Percentiles rank a stretch among this genome's conserved stretches.
These are phyloP conservation scores for Choloepus hoffmanni DNA, from an alignment of 2,113 vertebrate genomes.

Conservation along the genomic window DNA sequence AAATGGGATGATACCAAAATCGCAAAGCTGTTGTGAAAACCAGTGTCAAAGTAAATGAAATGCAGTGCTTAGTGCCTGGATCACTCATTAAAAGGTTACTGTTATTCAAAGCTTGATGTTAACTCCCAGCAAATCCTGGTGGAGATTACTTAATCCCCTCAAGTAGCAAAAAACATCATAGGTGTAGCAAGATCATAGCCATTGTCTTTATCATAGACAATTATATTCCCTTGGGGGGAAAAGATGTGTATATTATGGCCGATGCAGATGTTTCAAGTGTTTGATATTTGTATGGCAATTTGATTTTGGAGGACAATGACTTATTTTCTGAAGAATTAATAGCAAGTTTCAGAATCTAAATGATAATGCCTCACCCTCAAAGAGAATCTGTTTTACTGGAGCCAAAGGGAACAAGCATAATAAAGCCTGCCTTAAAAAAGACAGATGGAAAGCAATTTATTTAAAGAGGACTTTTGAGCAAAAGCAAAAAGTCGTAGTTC, in stretches of 20 bases:
- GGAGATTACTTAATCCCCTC: neutral
- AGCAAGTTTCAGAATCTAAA: conserved; percentile 73
- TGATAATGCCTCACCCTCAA: conserved; percentile 55
- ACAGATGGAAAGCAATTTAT: conserved; percentile 74
- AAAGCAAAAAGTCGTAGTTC: conserved; percentile 44
- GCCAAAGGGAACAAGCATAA: conserved; percentile 65
- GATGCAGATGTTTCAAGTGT: conserved; percentile 51
- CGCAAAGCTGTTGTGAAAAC: neutral
- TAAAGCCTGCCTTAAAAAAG: conserved; percentile 72
- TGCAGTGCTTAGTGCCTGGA: neutral
- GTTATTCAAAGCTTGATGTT: neutral
- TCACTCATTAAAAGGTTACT: neutral
- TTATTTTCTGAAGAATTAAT: conserved; percentile 75
- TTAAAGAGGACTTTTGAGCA: conserved; percentile 63
- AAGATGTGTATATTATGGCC: neutral
- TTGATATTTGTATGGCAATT: conserved; percentile 64
- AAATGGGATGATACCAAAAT: neutral
- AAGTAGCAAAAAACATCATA: neutral
- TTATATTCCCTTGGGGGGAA: neutral
- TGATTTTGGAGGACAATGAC: conserved; percentile 33
- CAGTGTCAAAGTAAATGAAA: neutral
- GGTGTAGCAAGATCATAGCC: neutral
- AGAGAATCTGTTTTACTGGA: conserved; percentile 80
- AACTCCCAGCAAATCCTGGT: neutral
- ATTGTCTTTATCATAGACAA: neutral